Evolutionary conservation across 2,888 invertebrate genomes (phyloP), one percentile per base, ranked within the genome.

Genomic region (Lepidocyrtoides sp.): DNA sequence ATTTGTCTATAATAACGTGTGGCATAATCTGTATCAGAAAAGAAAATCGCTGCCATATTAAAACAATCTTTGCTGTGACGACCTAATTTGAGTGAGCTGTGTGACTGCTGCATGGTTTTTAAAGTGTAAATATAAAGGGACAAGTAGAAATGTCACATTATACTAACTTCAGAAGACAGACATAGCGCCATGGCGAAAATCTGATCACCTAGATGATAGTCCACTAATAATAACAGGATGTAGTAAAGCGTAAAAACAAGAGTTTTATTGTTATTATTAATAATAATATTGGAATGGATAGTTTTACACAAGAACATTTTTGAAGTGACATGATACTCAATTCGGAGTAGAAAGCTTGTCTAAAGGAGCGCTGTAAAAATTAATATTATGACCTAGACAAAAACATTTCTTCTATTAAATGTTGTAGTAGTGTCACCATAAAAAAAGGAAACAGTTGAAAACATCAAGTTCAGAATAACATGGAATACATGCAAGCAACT

Each of bases 101-200:
- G 26, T 26, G 77, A 51, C 57, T 29, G n/a, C 32, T 79, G 69
- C 36, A 26, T 54, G 77, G 54, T 26, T 54, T 77, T 75, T 75
- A 5, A 44, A 8, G 48, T 48, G 44, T 72, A 72, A 36, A 69
- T 17, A 44, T 23, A 26, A 77, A 17, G 72, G 23, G 32, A 54
- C 29, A 32, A 57, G 29, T 32, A 10, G 26, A 82, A 82, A 44
- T 82, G 82, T 82, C 82, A 66, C 63, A 26, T 44, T 26, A n/a
- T 51, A 32, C 69, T n/a, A 32, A n/a, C 8, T 41, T 44, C 72
- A 20, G 44, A 44, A 63, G 20, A 36, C n/a, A 17, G 41, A 20
- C 17, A 36, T 69, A 36, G 41, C 36, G 12, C 44, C 12, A 57
- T 57, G 26, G 41, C 51, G 7, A 63, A 41, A n/a, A n/a, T n/a